A percentile compares a stretch with the other conserved stretches of the same genome.
phyloP scores from a whole-genome alignment of 2,888 invertebrate genomes.

The Sinotaia quadrata region DNA sequence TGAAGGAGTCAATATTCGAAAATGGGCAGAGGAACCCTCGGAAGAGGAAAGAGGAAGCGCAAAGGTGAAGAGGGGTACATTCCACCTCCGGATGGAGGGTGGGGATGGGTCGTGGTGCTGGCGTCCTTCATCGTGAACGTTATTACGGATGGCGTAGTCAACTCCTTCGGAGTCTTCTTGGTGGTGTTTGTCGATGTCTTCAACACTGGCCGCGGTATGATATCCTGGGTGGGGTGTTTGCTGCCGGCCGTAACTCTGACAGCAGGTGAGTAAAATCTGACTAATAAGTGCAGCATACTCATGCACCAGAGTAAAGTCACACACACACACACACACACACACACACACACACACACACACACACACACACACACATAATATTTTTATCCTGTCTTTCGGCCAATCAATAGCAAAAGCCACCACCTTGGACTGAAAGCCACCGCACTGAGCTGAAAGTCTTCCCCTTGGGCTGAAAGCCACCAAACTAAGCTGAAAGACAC shows the following conservation, averaged over 20 bases:
- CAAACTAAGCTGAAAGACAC: too few species aligned
- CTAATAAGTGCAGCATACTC: too few species aligned
- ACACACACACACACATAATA: neutral
- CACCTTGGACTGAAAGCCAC: too few species aligned
- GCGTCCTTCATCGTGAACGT: conserved; percentile 96
- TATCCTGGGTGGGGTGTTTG: conserved; percentile 94
- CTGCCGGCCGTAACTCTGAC: conserved; percentile 95
- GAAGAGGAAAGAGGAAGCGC: conserved; percentile 2
- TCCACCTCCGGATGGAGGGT: conserved; percentile 82
- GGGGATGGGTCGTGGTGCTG: conserved; percentile 95
- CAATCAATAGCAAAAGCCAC: too few species aligned
- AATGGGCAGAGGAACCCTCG: conserved; percentile 9
- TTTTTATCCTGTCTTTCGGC: too few species aligned
- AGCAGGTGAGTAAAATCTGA: conserved; percentile 88
- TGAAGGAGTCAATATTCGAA: too few species aligned
- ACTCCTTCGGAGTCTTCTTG: conserved; percentile 96
- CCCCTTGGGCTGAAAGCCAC: too few species aligned
- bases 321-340: neutral
- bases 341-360: neutral
- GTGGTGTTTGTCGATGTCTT: conserved; percentile 89
- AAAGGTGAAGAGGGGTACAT: conserved; percentile 21
- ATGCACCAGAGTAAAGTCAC: neutral
- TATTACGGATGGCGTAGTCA: conserved; percentile 96
- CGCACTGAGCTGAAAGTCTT: too few species aligned
- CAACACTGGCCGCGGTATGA: conserved; percentile 85